phyloP scores from a whole-genome alignment of 1,140 invertebrate genomes.

The Hycleus phaleratus region DNA sequence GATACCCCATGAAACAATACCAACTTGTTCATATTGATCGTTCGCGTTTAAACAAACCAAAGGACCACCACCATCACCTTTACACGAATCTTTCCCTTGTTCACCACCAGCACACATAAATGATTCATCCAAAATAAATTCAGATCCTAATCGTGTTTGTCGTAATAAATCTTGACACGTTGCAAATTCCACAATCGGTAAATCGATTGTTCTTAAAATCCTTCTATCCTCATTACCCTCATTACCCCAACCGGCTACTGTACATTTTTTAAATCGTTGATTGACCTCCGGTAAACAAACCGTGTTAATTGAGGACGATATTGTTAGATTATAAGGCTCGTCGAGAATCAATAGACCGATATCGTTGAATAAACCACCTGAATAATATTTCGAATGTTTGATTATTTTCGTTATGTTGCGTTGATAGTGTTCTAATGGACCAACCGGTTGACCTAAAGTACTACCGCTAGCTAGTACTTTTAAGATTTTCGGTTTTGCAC shows the following conservation, averaged over 20 bases:
- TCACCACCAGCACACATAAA: constrained; percentile 65
- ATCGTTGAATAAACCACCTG: constrained; percentile 30
- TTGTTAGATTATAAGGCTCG: constrained; percentile 1
- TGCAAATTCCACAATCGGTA: constrained; percentile 49
- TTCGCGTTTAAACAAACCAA: constrained; percentile 48
- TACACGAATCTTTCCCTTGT: constrained; percentile 58
- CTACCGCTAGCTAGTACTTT: background rate
- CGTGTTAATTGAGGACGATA: background rate
- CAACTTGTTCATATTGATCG: constrained; percentile 45
- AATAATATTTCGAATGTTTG: constrained; percentile 28
- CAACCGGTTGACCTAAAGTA: background rate
- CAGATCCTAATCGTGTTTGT: constrained; percentile 50
- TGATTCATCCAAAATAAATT: constrained; percentile 51
- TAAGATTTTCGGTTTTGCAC: background rate
- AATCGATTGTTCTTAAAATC: background rate
- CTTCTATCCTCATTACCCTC: background rate
- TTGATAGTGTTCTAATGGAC: background rate
- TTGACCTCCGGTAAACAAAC: background rate
- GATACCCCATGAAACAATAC: constrained; percentile 53
- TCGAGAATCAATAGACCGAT: constrained; percentile 27
- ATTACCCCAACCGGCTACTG: background rate
- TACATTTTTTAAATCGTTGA: background rate
- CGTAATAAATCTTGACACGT: constrained; percentile 49
- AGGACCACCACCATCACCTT: constrained; percentile 50
- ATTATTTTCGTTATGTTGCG: constrained; percentile 23